Evolutionary conservation across 2,113 vertebrate species (phyloP), one percentile per base, ranked within the genome.

Genomic region (Aegypius monachus): DNA sequence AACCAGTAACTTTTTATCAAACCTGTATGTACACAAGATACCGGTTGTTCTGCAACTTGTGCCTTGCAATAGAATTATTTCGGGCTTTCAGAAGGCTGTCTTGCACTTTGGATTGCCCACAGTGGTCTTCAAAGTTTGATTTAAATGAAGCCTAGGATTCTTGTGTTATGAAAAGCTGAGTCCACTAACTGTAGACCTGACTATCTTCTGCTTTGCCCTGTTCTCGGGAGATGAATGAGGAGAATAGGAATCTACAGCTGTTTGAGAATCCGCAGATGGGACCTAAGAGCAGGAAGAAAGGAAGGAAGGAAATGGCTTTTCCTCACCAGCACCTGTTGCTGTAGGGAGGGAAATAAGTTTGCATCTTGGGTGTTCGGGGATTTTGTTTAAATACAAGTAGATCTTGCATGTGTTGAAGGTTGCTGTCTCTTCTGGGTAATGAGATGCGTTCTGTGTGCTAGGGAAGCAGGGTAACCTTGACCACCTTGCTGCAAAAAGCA

Each of bases 391-490:
- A 78, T 23, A 40, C 31, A 67, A 68, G 13, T 38, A 55, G 13
- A 34, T 47, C 12, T 13, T 47, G n/a, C 27, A 34, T 1, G 1
- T 17, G 25, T 62, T 74, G 63, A 67, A 42, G 53, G 42, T 2
- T 59, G 8, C 56, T 38, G 22, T 32, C 38, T 43, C 27, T 56
- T 47, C 43, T n/a, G 29, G 53, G 29, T 43, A 43, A 18, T 1
- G 20, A 50, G 32, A 9, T 0, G 4, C 7, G 31, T 5, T 52
- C n/a, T 25, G 25, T 3, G 19, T 9, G 17, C 32, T 58, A 58
- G 32, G 42, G 47, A 63, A 40, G 23, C 3, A 10, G 3, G 19
- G 14, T 47, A 72, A 77, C 16, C 2, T 7, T 27, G 45, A 71
- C 34, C 74, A 74, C 42, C 21, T 13, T 31, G 34, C 21, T 63